Base-by-base conservation (phyloP, 2,113 vertebrate genomes). In the Microcebus jonahi region DNA sequence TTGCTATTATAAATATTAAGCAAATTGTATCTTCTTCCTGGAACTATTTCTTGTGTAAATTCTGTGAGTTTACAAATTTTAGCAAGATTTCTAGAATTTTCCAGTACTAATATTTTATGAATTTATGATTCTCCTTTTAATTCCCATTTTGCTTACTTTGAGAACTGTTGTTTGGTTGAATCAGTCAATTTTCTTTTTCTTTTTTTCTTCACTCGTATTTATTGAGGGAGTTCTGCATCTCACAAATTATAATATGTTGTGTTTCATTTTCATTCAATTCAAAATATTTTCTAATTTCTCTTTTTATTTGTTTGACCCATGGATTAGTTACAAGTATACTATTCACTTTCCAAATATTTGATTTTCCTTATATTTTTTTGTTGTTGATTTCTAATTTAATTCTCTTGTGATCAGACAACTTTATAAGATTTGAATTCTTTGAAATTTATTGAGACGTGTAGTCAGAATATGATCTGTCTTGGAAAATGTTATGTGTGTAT, bases 1-100 rank as follows among this genome's bases (percentile, higher is more conserved):
- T 86, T 85, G 50, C 59, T 73, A 11, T 77, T 85, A 61, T 48
- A 94, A 97, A 63, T 70, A 48, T 82, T 70, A 57, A 88, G 13
- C 45, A 92, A 87, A 84, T 70, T 17, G 27, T 90, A 31, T 88
- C 36, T 42, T 93, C 34, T 90, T 80, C 21, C 55, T 91, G 63
- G 25, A 96, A 94, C 50, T 75, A 13, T 84, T 59, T 81, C n/a
- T 63, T 81, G 4, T 88, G 17, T 88, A 83, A 88, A 80, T 93
- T 94, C 88, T 88, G 59, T 84, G 45, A 89, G 20, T 75, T 92
- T 90, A 71, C 27, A 93, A 31, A 71, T 65, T 87, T 92, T 89
- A 59, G 42, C 86, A 95, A 59, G 25, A 84, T 86, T 87, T 71
- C 25, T 96, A 86, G n/a, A 77, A 67, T 71, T 77, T 82, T 53